Evolutionary conservation across 2,797 vertebrate species (phyloP).

Genomic region (Vireo griseus): DNA sequence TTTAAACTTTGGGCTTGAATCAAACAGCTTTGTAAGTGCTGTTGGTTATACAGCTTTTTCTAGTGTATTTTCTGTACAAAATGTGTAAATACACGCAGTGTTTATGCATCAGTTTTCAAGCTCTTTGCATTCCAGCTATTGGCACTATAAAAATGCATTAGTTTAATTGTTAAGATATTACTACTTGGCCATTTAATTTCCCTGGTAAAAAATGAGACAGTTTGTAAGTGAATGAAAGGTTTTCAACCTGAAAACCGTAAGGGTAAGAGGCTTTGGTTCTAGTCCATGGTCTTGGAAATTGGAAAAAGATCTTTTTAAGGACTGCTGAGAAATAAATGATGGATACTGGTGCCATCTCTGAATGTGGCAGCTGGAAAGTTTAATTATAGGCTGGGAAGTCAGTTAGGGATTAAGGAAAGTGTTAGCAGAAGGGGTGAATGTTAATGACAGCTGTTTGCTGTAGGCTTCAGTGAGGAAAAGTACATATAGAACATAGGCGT

Average conservation of each 20-base stretch:
- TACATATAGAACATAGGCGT: constrained; percentile 12
- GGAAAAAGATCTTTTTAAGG: constrained; percentile 18
- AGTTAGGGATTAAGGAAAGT: constrained; percentile 71
- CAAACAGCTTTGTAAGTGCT: background rate
- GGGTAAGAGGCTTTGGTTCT: background rate
- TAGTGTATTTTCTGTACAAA: background rate
- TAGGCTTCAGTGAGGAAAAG: constrained; percentile 43
- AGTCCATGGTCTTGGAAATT: background rate
- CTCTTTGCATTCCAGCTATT: background rate
- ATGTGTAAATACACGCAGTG: background rate
- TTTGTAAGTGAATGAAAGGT: background rate
- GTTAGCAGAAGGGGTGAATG: constrained; percentile 65
- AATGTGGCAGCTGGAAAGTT: constrained; percentile 72
- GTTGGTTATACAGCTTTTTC: background rate
- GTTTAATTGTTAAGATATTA: background rate
- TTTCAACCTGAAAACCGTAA: background rate
- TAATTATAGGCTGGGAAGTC: constrained; percentile 78
- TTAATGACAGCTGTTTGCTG: constrained; percentile 74
- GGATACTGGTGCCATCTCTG: constrained; percentile 12
- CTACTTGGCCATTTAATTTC: background rate
- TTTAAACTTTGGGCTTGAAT: background rate
- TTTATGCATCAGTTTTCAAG: background rate
- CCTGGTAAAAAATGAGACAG: background rate
- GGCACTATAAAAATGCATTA: background rate
- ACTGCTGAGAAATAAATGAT: constrained; percentile 2